Evolutionary conservation across 2,888 invertebrate genomes (phyloP), one percentile per base, ranked within the genome.

Genomic region (Luperina nickerlii): DNA sequence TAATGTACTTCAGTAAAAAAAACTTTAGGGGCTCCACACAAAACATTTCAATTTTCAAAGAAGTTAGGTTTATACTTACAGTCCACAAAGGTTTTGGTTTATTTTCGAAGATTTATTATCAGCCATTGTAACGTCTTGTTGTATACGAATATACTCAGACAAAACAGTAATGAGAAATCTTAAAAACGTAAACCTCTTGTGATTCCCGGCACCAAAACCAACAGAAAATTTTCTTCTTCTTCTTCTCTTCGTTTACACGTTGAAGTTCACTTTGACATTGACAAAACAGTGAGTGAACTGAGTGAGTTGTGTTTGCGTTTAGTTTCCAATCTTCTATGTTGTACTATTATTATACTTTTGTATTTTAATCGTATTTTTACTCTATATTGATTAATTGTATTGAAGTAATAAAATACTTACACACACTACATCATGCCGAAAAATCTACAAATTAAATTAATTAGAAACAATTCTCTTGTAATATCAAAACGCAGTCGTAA

Each of bases 21-120:
- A 51, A 42, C 15, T 27, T 0, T 9, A 54, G 5, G 2, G 6
- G 20, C 60, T 48, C 38, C 38, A 63, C 48, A 45, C 11, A 71
- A 60, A 57, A 63, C n/a, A 65, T 13, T 51, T 15, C 20, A 60
- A 18, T 60, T 13, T 51, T 15, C 20, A 60, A 18, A 18, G 5
- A 72, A 72, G 68, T 80, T 78, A 87, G 5, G 27, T 71, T 66
- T 63, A 71, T 89, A 95, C 96, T 95, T 90, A 96, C 96, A 96
- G 82, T 78, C 94, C 95, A 86, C 96, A 96, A 83, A 92, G 87
- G 83, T 92, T 95, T 60, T 89, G 85, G 60, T 85, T 79, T n/a
- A 88, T 91, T 62, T 88, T 88, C 9, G 87, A 80, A 24, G 88
- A 73, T 60, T 87, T 82, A 65, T 86, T 88, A 57, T 90, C 91